A percentile compares a stretch with the other conserved stretches of the same genome.
Evolutionary conservation across 1,140 invertebrate genomes (phyloP).

Genomic region (Bombyx mandarina): DNA sequence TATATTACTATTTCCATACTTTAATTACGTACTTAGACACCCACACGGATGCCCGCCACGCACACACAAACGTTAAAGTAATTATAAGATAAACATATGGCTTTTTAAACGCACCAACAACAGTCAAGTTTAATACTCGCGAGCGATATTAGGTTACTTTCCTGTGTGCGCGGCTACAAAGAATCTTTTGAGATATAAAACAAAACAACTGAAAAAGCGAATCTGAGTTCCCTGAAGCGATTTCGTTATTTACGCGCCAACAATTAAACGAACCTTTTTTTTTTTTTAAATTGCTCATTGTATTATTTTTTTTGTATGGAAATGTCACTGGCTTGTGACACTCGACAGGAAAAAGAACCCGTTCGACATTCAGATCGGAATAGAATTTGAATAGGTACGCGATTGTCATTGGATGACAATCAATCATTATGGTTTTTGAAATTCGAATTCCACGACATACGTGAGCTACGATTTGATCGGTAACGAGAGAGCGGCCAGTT

Average conservation of each 20-base stretch:
- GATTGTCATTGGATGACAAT: slow-evolving; percentile 70
- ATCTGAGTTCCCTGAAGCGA: slow-evolving; percentile 3
- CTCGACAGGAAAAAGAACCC: slow-evolving; percentile 55
- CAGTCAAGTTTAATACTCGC: slow-evolving; percentile 27
- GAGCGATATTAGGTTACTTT: slow-evolving; percentile 35
- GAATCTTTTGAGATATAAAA: slow-evolving; percentile 6
- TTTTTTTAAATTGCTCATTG: slow-evolving; percentile 48
- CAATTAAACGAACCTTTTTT: no score
- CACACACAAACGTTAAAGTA: slow-evolving; percentile 21
- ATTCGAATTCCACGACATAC: slow-evolving; percentile 60
- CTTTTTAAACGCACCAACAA: slow-evolving; percentile 35
- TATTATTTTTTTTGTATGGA: slow-evolving; percentile 37
- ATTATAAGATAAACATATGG: slow-evolving; percentile 54
- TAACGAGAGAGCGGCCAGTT: slow-evolving; percentile 21
- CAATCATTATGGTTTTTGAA: slow-evolving; percentile 70
- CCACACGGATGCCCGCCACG: slow-evolving; percentile 15
- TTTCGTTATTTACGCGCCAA: not conserved
- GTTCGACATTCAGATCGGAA: slow-evolving; percentile 66
- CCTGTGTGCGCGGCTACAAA: slow-evolving; percentile 11
- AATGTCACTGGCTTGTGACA: slow-evolving; percentile 51
- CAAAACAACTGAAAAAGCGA: slow-evolving; percentile 4
- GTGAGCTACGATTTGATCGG: slow-evolving; percentile 55
- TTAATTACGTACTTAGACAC: slow-evolving; percentile 58
- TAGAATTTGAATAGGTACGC: slow-evolving; percentile 63
- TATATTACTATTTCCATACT: slow-evolving; percentile 67